Evolutionary conservation across 2,888 invertebrate species (phyloP).

Genomic region (Lagria hirta): DNA sequence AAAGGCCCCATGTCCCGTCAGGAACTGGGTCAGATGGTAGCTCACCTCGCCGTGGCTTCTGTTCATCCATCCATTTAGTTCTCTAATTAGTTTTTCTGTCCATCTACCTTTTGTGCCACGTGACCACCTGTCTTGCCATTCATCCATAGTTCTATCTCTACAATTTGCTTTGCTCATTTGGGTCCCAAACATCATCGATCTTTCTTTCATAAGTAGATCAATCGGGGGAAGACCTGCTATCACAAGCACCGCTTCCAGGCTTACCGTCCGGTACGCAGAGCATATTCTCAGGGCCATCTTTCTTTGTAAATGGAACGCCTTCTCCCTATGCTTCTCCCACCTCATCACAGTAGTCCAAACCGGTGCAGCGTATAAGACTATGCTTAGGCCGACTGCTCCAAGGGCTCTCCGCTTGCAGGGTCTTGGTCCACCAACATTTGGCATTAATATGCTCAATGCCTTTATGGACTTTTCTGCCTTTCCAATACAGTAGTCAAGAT

Average conservation of each 20-base stretch:
- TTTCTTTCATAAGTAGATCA: conserved; percentile 1
- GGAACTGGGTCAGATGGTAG: conserved; percentile 18
- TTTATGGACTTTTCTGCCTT: neutral
- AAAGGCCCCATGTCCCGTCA: conserved; percentile 19
- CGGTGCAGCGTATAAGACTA: neutral
- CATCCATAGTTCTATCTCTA: neutral
- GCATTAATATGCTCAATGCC: conserved; percentile 3
- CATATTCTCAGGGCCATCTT: neutral
- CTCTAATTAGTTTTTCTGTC: conserved; percentile 12
- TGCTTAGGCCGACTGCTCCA: neutral
- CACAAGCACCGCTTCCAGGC: conserved; percentile 1
- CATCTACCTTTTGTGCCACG: neutral
- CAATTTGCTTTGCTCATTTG: neutral
- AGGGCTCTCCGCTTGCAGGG: neutral
- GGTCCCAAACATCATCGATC: neutral
- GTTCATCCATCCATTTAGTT: conserved; percentile 12
- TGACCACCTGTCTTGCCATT: conserved; percentile 17
- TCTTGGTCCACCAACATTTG: conserved; percentile 5
- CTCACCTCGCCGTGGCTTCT: conserved; percentile 7
- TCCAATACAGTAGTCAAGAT: neutral
- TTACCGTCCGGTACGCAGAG: neutral
- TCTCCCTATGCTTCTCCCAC: conserved; percentile 1
- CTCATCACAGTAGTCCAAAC: too few relatives aligned
- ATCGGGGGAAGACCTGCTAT: conserved; percentile 3
- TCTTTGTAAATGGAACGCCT: neutral